These are phyloP conservation scores for Thaumetopoea pityocampa DNA, from an alignment of 1,140 invertebrate genomes.

Conservation along the genomic window DNA sequence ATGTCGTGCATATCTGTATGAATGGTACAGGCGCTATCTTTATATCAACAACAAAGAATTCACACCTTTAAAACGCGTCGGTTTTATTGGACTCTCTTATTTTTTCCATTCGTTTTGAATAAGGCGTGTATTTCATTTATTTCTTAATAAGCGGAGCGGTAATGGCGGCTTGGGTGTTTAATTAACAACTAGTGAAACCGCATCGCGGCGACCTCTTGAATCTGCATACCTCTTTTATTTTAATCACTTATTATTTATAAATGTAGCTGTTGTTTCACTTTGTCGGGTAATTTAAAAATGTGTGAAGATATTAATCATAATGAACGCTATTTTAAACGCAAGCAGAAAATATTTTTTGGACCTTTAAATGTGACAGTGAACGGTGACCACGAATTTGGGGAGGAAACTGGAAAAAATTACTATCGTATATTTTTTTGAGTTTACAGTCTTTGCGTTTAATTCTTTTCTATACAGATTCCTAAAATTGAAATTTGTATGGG, in stretches of 20 bases:
- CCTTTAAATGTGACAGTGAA: too few species aligned
- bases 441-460: too few species aligned
- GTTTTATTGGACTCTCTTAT: slow-evolving; percentile 22
- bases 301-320: too few species aligned
- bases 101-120: slow-evolving; percentile 30
- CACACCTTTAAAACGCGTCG: slow-evolving; percentile 27
- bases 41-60: slow-evolving; percentile 22
- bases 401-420: too few species aligned
- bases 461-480: too few species aligned
- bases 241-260: slow-evolving; percentile 66
- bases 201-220: slow-evolving; percentile 21
- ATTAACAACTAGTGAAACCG: slow-evolving; percentile 52
- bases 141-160: slow-evolving; percentile 59
- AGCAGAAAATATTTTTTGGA: too few species aligned
- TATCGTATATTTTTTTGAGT: too few species aligned
- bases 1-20: too few species aligned
- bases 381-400: too few species aligned
- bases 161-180: slow-evolving; percentile 45
- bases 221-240: slow-evolving; percentile 56
- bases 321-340: too few species aligned
- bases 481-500: too few species aligned
- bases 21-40: too few species aligned
- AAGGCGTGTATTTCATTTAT: slow-evolving; percentile 56
- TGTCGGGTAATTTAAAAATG: slow-evolving; percentile 37
- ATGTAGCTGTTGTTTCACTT: slow-evolving; percentile 46